Evolutionary conservation across 2,888 invertebrate genomes (phyloP).

Genomic region (Melangyna quadrimaculata): DNA sequence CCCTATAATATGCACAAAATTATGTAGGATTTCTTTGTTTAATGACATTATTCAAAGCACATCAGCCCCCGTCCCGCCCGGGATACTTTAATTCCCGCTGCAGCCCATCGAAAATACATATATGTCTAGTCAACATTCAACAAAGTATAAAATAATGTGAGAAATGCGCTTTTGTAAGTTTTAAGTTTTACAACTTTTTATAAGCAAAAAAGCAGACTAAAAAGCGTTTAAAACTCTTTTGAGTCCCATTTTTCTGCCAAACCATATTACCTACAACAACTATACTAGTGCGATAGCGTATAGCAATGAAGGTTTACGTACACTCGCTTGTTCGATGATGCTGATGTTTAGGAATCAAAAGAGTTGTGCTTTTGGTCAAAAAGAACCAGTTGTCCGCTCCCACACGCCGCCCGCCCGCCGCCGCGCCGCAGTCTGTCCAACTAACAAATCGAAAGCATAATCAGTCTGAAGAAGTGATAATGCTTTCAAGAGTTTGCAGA

Average conservation of each 20-base stretch:
- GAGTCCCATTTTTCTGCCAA: constrained; percentile 3
- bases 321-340: constrained; percentile 17
- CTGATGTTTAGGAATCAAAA: constrained; percentile 7
- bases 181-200: constrained; percentile 66
- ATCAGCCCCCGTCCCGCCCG: constrained; percentile 25
- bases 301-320: neutral
- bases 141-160: constrained; percentile 13
- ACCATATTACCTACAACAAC: neutral
- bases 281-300: neutral
- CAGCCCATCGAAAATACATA: constrained; percentile 5
- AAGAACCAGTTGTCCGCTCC: neutral
- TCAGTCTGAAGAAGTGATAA: constrained; percentile 17
- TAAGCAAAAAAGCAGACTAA: constrained; percentile 53
- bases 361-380: constrained; percentile 10
- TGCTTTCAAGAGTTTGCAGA: constrained; percentile 58
- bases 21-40: constrained; percentile 66
- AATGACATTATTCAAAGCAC: constrained; percentile 61
- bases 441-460: neutral
- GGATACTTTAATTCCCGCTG: constrained; percentile 28
- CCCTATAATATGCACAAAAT: constrained; percentile 71
- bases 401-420: no score
- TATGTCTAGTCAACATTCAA: neutral
- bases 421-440: neutral
- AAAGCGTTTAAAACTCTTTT: constrained; percentile 62
- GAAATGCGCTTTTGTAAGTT: constrained; percentile 72